A percentile compares a stretch with the other conserved stretches of the same genome.
Evolutionary conservation across 2,797 vertebrate genomes (phyloP).

Genomic region (Amblyopsis hoosieri): DNA sequence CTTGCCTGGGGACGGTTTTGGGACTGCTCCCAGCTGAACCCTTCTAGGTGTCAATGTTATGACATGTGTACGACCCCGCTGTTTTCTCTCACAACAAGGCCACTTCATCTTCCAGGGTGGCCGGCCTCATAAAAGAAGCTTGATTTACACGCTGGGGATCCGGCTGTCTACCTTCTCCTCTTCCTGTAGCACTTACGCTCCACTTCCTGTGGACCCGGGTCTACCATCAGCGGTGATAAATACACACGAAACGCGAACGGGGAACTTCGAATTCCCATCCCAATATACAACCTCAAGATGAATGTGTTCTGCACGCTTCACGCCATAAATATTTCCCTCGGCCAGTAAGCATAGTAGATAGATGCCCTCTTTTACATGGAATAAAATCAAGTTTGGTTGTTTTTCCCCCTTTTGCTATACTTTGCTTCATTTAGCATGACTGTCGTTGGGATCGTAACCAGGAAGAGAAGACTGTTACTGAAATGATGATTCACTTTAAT

Average conservation of each 20-base stretch:
- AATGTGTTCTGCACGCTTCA: slow-evolving; percentile 5
- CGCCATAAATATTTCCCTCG: slow-evolving; percentile 24
- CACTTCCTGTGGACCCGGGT: slow-evolving; percentile 75
- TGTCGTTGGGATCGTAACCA: slow-evolving; percentile 49
- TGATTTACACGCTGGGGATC: slow-evolving; percentile 87
- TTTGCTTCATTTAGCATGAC: slow-evolving; percentile 53
- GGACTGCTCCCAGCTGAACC: slow-evolving; percentile 67
- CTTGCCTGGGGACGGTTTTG: slow-evolving; percentile 52
- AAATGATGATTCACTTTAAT: slow-evolving; percentile 31
- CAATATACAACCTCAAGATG: slow-evolving; percentile 34
- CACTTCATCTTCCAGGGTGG: slow-evolving; percentile 89
- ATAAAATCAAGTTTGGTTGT: background rate
- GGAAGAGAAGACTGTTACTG: slow-evolving; percentile 38
- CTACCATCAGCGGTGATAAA: slow-evolving; percentile 67
- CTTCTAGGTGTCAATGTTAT: slow-evolving; percentile 84
- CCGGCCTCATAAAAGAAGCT: slow-evolving; percentile 85
- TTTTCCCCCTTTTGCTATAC: slow-evolving; percentile 34
- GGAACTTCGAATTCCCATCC: slow-evolving; percentile 50
- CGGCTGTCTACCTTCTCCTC: slow-evolving; percentile 78
- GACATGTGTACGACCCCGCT: slow-evolving; percentile 87
- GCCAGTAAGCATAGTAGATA: slow-evolving; percentile 44
- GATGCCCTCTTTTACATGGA: slow-evolving; percentile 24
- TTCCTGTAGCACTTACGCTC: slow-evolving; percentile 84
- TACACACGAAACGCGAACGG: slow-evolving; percentile 64
- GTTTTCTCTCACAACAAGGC: slow-evolving; percentile 94